Evolutionary conservation across 2,888 invertebrate genomes (phyloP), one percentile per base, ranked within the genome.

Genomic region (Antheraea assamensis): DNA sequence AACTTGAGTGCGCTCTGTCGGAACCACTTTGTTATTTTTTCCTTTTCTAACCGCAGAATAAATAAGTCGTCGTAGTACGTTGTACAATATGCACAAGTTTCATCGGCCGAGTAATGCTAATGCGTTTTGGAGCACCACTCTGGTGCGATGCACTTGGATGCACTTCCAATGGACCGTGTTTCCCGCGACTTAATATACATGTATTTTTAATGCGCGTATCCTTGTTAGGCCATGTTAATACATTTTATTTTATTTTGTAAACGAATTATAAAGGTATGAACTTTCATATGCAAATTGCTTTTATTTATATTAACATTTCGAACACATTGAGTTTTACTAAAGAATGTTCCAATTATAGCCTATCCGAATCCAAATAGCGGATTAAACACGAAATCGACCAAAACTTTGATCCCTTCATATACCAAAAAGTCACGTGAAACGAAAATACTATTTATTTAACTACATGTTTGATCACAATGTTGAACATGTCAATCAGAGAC

Each of bases 61-160:
- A 85, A 85, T 82, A 84, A 81, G 75, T 79, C 76, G 75, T 76
- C 76, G 77, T 76, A 77, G 76, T 76, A n/a, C n/a, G n/a, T n/a
- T n/a, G 75, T 81, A 83, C 80, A 82, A 81, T 83, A 83, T 85
- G 83, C 82, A 83, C 82, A 82, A 85, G 87, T 85, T 86, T 83
- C 86, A 86, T 85, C 83, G 83, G 78, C 79, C 87, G 80, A 82
- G 84, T 83, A 85, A 88, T 86, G 87, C 83, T 90, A 89, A 89
- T 90, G 89, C 84, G 84, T 90, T 90, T 89, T 86, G 82, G 83
- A 89, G 88, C 78, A 85, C 86, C 88, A 83, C 86, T 88, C 80
- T 79, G 76, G 81, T 72, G 77, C 81, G 85, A 80, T 86, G 85
- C 87, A 85, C 85, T 86, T 79, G 83, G 84, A 74, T 83, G 84